Conservation (phyloP, 2,113 vertebrate species). For the Cinclus cinclus region DNA sequence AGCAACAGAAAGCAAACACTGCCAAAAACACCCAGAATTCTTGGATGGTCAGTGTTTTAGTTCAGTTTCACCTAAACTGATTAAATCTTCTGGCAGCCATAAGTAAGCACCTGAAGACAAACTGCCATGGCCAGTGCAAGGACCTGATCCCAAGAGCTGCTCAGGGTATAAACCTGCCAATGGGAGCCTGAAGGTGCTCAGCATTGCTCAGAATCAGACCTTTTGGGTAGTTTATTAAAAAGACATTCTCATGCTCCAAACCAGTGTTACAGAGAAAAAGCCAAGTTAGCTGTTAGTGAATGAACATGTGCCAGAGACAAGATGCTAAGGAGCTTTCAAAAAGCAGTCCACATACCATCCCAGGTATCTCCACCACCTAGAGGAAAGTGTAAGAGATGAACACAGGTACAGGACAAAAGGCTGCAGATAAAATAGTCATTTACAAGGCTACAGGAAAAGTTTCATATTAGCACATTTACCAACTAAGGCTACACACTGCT, state of each 20-base stretch:
- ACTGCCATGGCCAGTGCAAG: not conserved
- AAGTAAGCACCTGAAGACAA: not conserved
- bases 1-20: not conserved
- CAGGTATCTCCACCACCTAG: constrained; percentile 89
- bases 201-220: constrained; percentile 61
- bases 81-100: not conserved
- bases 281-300: constrained; percentile 69
- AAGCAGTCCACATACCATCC: constrained; percentile 85
- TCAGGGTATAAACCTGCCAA: not conserved
- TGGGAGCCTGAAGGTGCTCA: constrained; percentile 45
- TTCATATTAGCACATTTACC: not conserved
- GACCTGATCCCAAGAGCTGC: constrained; percentile 21
- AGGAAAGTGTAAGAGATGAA: constrained; percentile 71
- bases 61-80: not conserved
- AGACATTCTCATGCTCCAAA: constrained; percentile 76
- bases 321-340: constrained; percentile 59
- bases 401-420: constrained; percentile 54
- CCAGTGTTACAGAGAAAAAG: constrained; percentile 69
- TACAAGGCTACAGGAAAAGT: not conserved
- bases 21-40: not conserved
- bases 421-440: constrained; percentile 55
- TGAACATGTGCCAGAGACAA: constrained; percentile 52
- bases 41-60: not conserved
- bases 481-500: not conserved
- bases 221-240: constrained; percentile 64